Base-by-base conservation (phyloP, 2,888 invertebrate genomes). In the Antitype chi region DNA sequence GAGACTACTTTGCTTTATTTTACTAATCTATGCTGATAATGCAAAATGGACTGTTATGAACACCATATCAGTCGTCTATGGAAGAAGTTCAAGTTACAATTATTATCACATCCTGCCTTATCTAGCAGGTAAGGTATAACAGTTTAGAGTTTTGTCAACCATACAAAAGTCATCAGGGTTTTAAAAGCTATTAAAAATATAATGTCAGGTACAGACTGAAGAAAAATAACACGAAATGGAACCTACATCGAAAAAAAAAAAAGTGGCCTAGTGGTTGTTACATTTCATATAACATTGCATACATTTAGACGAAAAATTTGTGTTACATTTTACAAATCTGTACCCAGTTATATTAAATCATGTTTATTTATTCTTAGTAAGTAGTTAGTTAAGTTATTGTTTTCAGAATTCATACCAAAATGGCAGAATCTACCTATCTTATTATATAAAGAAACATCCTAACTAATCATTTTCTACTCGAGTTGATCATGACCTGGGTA, bases 61-160 rank as follows among this genome's bases (percentile, higher is more conserved):
- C 5, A 43, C 15, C 13, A 47, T 20, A 32, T 43, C 20, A 52
- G 5, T n/a, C 9, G 25, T 17, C 28, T 28, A n/a, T 6, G 9
- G n/a, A 60, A 28, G 52, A 13, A 43, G 59, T 11, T 64, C 25
- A 53, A 25, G 25, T 78, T 60, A 67, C 82, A 81, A 62, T 38
- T 66, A 3, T 52, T 76, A 76, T 76, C 43, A 68, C 67, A 76
- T 78, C 57, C 81, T 59, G 62, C 17, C 20, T 62, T n/a, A 57
- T 49, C 80, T 9, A 7, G 25, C n/a, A 67, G 17, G 20, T 17
- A 32, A 67, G 17, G 20, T 17, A 32, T n/a, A 13, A 13, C 28
- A 57, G 28, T 57, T 57, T 52, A n/a, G 25, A 43, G 43, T 43
- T 52, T 70, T 43, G 28, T 32, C 13, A 38, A 68, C n/a, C 38